Conservation (phyloP, 2,113 vertebrate species). For the Oreochromis spilurus region DNA sequence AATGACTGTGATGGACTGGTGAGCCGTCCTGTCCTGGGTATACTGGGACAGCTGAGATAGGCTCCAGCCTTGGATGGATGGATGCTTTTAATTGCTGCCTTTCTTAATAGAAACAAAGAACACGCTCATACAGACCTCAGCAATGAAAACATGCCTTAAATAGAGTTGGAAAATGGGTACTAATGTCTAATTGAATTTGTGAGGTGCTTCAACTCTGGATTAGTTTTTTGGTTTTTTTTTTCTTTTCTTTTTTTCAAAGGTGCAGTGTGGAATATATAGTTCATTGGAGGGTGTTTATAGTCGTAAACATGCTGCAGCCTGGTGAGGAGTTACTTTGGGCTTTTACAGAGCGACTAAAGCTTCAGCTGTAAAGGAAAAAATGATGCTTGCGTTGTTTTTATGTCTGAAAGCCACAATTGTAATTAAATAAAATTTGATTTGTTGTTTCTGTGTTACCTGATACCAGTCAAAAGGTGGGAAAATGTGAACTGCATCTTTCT, state of each 20-base stretch:
- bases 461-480: not conserved
- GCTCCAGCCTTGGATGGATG: not conserved
- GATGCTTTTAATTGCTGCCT: not conserved
- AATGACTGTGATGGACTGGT: not conserved
- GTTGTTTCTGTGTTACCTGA: not conserved
- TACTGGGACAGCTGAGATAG: not conserved
- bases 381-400: not conserved
- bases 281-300: not conserved
- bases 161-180: not conserved
- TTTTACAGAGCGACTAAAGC: not conserved
- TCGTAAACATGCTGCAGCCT: not conserved
- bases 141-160: not conserved
- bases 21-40: not conserved
- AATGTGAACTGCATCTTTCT: not conserved
- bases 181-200: not conserved
- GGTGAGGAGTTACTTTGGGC: not conserved
- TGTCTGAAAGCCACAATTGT: not conserved
- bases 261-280: not conserved
- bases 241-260: not conserved
- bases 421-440: not conserved
- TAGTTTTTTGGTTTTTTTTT: not conserved
- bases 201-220: not conserved
- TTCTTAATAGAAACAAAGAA: not conserved
- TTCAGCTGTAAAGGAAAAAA: not conserved
- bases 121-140: not conserved